Percentiles rank a stretch among this genome's conserved stretches.
These are phyloP conservation scores for cat (Felis catus) DNA, from an alignment of 2,113 vertebrate species.

Conservation along the genomic window F.catus_Fca126_mat1.0 CM031428.1:4264501-4265000, in stretches of 20 bases:
- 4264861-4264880: fast-evolving
- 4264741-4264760: background rate
- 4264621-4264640: fast-evolving
- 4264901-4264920: fast-evolving
- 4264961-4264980: background rate
- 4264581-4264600: background rate
- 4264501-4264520: conserved; percentile 10
- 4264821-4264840: fast-evolving
- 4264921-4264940: background rate
- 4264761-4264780: background rate
- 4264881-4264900: background rate
- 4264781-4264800: background rate
- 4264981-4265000: background rate
- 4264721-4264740: background rate
- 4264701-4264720: background rate
- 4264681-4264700: background rate
- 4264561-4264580: background rate
- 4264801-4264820: background rate
- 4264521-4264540: background rate
- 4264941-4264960: fast-evolving
- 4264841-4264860: too few species aligned
- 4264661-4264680: background rate
- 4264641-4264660: background rate
- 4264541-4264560: background rate
- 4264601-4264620: background rate